Evolutionary conservation across 2,888 invertebrate genomes (phyloP), one percentile per base, ranked within the genome.

Genomic region (Drosophila rubida): DNA sequence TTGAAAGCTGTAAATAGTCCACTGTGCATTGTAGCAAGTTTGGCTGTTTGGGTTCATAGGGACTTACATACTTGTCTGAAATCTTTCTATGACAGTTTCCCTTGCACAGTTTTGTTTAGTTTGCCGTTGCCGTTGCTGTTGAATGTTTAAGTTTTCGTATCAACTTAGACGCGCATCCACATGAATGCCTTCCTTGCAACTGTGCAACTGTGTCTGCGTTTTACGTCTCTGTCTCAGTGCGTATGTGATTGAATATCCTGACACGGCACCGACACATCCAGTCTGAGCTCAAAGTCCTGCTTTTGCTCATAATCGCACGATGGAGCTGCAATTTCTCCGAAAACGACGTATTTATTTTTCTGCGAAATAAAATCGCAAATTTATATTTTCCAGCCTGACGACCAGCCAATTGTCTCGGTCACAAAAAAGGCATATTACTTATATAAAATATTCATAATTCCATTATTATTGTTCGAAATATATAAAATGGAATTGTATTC

Each of bases 91-190:
- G 80, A 83, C 82, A 86, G 86, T 86, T 83, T 86, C 62, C 76
- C 76, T 68, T 49, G 72, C 84, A 80, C 69, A 74, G 85, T 85
- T 81, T 80, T 80, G 80, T 85, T 85, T 79, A 78, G 86, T 82
- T 82, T 85, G 69, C 75, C 67, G 85, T 82, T 81, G 82, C 75
- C 82, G 85, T 82, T 85, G 69, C 75, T 69, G 85, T 82, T 81
- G 82, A 81, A 81, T 81, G 83, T 78, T 85, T 85, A 80, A 81
- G 81, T 85, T 81, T 72, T 80, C 82, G 75, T 82, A 85, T 81
- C 82, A 81, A 82, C 85, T 80, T 66, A 72, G 69, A 75, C 76
- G 63, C 68, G 75, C 71, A 63, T 80, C 74, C 83, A 82, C 80
- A 75, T 82, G 80, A 82, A 80, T 79, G 75, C 74, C 45, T 74